A percentile compares a stretch with the other conserved stretches of the same genome.
Evolutionary conservation across 2,113 vertebrate species (phyloP).

Genomic region (Trochalopteron elliotii): DNA sequence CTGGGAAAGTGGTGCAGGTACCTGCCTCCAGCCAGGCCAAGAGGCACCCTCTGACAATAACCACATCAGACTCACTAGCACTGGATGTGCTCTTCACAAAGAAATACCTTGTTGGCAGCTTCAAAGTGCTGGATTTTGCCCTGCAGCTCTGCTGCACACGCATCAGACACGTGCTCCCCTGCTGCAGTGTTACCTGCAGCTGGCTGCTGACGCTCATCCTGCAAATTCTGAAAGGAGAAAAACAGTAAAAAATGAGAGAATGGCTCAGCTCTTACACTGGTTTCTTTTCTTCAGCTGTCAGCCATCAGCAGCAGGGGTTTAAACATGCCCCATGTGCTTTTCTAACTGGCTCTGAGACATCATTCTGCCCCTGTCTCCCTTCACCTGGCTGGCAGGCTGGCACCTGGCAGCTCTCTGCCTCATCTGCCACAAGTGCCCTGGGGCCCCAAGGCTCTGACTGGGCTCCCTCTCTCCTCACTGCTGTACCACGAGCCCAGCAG

Average conservation of each 20-base stretch:
- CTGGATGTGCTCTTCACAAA: not conserved
- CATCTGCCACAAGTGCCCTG: not conserved
- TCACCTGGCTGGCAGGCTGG: not conserved
- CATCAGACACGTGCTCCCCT: slow-evolving; percentile 63
- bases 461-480: not conserved
- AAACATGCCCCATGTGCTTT: not conserved
- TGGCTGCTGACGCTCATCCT: slow-evolving; percentile 49
- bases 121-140: slow-evolving; percentile 81
- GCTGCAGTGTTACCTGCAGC: slow-evolving; percentile 57
- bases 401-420: not conserved
- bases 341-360: not conserved
- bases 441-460: fast-evolving
- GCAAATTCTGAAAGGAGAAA: slow-evolving; percentile 6
- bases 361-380: fast-evolving
- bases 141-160: slow-evolving; percentile 77
- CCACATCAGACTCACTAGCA: not conserved
- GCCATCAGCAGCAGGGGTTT: not conserved
- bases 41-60: not conserved
- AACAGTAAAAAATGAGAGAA: not conserved
- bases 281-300: not conserved
- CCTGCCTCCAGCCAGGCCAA: not conserved
- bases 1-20: not conserved
- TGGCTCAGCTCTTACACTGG: not conserved
- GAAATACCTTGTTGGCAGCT: slow-evolving; percentile 83
- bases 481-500: fast-evolving